Conservation (phyloP, 1,140 invertebrate species). For the Penaeus japonicus region DNA sequence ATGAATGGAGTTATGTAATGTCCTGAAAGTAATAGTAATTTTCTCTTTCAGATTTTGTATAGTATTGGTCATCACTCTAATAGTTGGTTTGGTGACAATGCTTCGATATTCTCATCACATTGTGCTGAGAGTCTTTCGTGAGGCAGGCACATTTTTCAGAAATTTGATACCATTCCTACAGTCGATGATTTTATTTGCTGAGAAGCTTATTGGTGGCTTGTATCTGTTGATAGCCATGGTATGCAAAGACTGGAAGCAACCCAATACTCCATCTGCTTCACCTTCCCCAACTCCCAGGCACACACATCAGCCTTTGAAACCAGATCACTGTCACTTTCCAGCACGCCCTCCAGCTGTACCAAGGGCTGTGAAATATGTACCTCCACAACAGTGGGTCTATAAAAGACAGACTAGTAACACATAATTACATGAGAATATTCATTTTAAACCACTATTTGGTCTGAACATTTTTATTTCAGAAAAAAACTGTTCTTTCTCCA, state of each 20-base stretch:
- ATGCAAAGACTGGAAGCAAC: constrained; percentile 16
- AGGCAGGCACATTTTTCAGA: constrained; percentile 27
- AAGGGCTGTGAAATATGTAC: constrained; percentile 26
- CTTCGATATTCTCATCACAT: background rate
- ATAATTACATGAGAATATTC: no score
- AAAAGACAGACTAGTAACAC: background rate
- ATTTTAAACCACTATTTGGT: no score
- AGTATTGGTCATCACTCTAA: constrained; percentile 33
- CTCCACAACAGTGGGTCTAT: constrained; percentile 37
- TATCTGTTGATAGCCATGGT: constrained; percentile 44
- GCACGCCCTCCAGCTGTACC: background rate
- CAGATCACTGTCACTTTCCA: background rate
- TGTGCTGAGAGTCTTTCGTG: constrained; percentile 2
- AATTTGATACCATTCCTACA: constrained; percentile 40
- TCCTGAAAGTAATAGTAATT: no score
- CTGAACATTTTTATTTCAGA: no score
- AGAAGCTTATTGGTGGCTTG: constrained; percentile 39
- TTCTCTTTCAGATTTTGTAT: constrained; percentile 17
- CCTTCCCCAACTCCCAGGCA: background rate
- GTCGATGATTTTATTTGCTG: constrained; percentile 10
- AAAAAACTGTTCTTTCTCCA: no score
- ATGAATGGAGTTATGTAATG: no score
- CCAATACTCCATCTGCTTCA: background rate
- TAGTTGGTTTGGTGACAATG: constrained; percentile 34
- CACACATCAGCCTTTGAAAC: background rate